Evolutionary conservation across 1,140 invertebrate species (phyloP).

Genomic region (Mamestra configurata): DNA sequence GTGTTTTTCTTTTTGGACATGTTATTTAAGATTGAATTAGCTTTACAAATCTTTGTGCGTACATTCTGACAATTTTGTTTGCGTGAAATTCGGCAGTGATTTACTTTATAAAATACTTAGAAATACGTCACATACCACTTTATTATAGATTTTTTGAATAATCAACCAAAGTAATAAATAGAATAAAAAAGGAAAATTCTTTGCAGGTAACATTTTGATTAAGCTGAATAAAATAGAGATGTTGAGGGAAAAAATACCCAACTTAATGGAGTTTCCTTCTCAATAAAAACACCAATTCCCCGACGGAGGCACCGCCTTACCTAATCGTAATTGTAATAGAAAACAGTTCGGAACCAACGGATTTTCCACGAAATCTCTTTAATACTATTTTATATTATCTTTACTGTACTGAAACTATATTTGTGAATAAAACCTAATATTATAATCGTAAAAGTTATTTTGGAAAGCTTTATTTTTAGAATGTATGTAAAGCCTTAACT

Average conservation of each 20-base stretch:
- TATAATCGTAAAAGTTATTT: neutral
- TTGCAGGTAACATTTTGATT: conserved; percentile 44
- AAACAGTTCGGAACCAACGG: conserved; percentile 33
- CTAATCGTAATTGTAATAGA: conserved; percentile 67
- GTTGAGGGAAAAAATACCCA: conserved; percentile 25
- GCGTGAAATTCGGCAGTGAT: too few species aligned
- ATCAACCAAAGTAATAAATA: neutral
- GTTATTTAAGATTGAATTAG: neutral
- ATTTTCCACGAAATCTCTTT: conserved; percentile 52
- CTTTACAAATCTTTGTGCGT: neutral
- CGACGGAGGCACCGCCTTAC: conserved; percentile 61
- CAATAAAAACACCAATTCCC: conserved; percentile 63
- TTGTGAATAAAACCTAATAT: neutral
- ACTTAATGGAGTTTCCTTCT: conserved; percentile 58
- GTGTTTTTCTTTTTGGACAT: neutral
- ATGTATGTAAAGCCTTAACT: too few species aligned
- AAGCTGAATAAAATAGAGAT: conserved; percentile 12
- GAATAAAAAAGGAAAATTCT: neutral
- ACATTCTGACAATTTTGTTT: too few species aligned
- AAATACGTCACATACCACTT: too few species aligned
- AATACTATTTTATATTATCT: neutral
- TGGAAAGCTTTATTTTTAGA: too few species aligned
- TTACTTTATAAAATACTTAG: too few species aligned
- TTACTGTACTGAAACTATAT: neutral
- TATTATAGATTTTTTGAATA: neutral